phyloP scores from a whole-genome alignment of 1,140 invertebrate genomes.

The Uloborus diversus region DNA sequence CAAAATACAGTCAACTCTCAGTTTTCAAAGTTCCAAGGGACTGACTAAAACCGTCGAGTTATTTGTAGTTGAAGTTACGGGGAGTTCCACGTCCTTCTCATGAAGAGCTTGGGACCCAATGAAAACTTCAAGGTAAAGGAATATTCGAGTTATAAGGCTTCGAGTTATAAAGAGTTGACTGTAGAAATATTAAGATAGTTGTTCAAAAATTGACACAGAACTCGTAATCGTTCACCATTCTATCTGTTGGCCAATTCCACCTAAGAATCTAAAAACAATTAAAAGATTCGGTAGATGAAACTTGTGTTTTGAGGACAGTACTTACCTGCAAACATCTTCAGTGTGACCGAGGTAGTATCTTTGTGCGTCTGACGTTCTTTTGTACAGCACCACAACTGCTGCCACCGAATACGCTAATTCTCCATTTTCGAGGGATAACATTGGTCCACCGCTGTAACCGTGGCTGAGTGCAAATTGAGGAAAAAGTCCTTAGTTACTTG shows the following conservation, averaged over 20 bases:
- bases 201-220: not conserved
- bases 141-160: no score
- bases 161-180: no score
- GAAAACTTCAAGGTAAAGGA: no score
- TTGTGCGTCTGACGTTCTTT: constrained; percentile 87
- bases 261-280: not conserved
- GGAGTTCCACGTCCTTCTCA: no score
- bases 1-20: no score
- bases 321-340: constrained; percentile 79
- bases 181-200: not conserved
- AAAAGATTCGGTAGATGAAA: not conserved
- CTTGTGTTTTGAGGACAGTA: not conserved
- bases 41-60: no score
- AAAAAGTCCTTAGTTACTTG: no score
- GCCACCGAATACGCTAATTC: constrained; percentile 93
- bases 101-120: no score
- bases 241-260: not conserved
- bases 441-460: constrained; percentile 25
- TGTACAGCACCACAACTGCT: constrained; percentile 89
- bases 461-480: no score
- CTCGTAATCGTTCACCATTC: not conserved
- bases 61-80: no score
- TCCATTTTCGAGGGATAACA: constrained; percentile 66
- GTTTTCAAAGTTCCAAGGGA: no score
- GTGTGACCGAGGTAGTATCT: constrained; percentile 93